Conservation (phyloP, 1,140 invertebrate species). For the Geopemphigus sp. region DNA sequence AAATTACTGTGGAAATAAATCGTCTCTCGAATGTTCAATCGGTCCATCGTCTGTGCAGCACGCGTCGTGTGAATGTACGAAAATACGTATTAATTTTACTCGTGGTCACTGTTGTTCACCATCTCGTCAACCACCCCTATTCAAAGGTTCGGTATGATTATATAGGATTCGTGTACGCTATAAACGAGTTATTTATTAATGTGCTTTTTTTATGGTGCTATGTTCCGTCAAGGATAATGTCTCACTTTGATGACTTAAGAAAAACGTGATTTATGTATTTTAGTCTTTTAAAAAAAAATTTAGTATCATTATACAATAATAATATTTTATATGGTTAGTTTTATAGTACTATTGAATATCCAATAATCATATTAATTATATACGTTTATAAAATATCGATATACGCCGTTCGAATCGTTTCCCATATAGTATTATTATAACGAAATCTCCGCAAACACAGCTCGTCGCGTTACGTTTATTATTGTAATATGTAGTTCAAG, state of each 20-base stretch:
- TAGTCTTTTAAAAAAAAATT: slow-evolving; percentile 8
- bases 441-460: neutral
- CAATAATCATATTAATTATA: neutral
- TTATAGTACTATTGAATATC: neutral
- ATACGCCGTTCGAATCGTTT: neutral
- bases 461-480: neutral
- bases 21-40: no score
- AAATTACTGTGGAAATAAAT: no score
- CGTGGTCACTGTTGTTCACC: no score
- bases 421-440: neutral
- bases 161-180: slow-evolving; percentile 26
- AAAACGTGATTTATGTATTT: slow-evolving; percentile 46
- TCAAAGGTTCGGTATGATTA: slow-evolving; percentile 23
- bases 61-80: neutral
- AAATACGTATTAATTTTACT: neutral
- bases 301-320: slow-evolving; percentile 25
- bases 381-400: neutral
- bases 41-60: neutral
- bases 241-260: slow-evolving; percentile 24
- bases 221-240: slow-evolving; percentile 43
- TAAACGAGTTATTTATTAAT: neutral
- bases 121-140: neutral
- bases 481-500: neutral
- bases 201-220: slow-evolving; percentile 23
- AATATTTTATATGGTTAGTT: slow-evolving; percentile 30